Evolutionary conservation across 1,140 invertebrate genomes (phyloP).

Genomic region (Carposina sasakii): DNA sequence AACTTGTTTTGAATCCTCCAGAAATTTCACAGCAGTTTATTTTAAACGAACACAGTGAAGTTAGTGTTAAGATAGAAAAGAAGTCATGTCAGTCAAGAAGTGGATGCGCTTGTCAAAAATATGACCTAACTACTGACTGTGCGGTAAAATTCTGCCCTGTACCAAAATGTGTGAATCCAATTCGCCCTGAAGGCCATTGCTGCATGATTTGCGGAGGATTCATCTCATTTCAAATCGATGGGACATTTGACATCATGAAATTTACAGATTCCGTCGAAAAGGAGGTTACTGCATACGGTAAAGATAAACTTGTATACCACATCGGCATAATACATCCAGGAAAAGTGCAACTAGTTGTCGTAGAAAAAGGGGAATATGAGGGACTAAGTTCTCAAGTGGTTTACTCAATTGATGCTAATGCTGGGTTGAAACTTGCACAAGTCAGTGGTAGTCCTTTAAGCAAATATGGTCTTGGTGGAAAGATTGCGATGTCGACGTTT

Average conservation of each 20-base stretch:
- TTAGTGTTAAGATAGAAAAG: conserved; percentile 22
- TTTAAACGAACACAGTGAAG: conserved; percentile 20
- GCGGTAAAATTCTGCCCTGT: conserved; percentile 40
- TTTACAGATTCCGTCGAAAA: conserved; percentile 42
- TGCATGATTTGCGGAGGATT: conserved; percentile 56
- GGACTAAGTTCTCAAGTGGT: conserved; percentile 44
- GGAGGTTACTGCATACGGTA: conserved; percentile 31
- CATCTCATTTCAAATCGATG: conserved; percentile 38
- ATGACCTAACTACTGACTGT: conserved; percentile 39
- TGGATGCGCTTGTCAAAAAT: conserved; percentile 51
- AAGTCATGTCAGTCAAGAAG: conserved; percentile 29
- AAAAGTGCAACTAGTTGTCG: conserved; percentile 47
- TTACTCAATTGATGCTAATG: conserved; percentile 27
- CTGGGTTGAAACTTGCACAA: conserved; percentile 22
- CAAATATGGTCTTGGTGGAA: conserved; percentile 36
- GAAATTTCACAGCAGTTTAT: conserved; percentile 35
- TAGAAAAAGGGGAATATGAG: conserved; percentile 49
- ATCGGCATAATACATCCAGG: conserved; percentile 33
- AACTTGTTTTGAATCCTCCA: not conserved
- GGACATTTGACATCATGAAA: conserved; percentile 38
- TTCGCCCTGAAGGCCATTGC: conserved; percentile 53
- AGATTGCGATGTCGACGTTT: conserved; percentile 51
- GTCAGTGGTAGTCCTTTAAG: conserved; percentile 46
- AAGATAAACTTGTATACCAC: conserved; percentile 37
- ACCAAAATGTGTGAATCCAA: conserved; percentile 42